phyloP scores from a whole-genome alignment of 2,113 vertebrate species.

The Scomber scombrus region DNA sequence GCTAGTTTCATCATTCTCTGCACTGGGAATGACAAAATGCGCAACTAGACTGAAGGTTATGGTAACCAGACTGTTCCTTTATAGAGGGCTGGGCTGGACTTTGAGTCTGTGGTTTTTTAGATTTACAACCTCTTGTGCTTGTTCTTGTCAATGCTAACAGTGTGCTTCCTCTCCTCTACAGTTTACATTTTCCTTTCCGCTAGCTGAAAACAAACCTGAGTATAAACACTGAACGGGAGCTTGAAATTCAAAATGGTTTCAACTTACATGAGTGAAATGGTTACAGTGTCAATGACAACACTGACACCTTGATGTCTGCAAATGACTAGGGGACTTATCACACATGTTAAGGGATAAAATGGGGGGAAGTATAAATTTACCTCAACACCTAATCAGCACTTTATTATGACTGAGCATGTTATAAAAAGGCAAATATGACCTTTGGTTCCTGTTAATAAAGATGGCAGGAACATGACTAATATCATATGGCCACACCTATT shows the following conservation, averaged over 20 bases:
- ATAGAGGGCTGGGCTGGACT: constrained; percentile 8
- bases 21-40: too few species aligned
- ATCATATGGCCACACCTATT: not conserved
- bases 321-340: not conserved
- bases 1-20: too few species aligned
- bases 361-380: constrained; percentile 15
- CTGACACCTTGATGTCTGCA: too few species aligned
- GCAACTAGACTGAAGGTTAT: not conserved
- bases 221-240: not conserved
- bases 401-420: not conserved
- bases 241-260: not conserved
- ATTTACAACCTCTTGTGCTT: constrained; percentile 23
- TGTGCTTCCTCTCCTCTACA: not conserved
- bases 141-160: not conserved
- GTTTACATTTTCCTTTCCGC: not conserved
- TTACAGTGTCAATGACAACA: too few species aligned
- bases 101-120: not conserved
- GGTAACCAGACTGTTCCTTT: not conserved
- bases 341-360: not conserved
- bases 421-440: constrained; percentile 1
- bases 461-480: not conserved
- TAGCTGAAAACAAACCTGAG: not conserved
- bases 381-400: not conserved
- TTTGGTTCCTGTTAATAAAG: constrained; percentile 14
- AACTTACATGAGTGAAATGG: not conserved